Evolutionary conservation across 2,797 vertebrate species (phyloP), one percentile per base, ranked within the genome.

Genomic region (Aphelocoma californica): DNA sequence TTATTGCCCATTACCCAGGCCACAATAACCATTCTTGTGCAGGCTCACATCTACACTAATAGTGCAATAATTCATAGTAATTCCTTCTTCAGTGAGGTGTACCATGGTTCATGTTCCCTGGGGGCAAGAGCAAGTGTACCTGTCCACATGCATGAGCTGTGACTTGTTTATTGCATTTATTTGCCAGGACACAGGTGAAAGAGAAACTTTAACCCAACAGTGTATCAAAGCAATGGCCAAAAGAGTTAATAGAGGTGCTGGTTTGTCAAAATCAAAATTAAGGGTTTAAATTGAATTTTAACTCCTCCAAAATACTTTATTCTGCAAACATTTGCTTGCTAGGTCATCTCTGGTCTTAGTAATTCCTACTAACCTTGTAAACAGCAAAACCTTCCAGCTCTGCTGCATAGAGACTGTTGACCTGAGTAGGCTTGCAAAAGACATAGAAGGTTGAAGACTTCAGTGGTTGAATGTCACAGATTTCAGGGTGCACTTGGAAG

Each of bases 321-420:
- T 5, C 19, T 72, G 40, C n/a, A 50, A 83, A 70, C 18, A 79
- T 25, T 12, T 36, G 40, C 14, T 75, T 74, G 48, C 29, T 64
- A 83, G 38, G n/a, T 44, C 13, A 66, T 77, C 40, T 79, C n/a
- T 44, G 14, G 10, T n/a, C 25, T 73, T 75, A 62, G 23, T 56
- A 75, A 82, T 53, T 74, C 12, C 31, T 81, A 96, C 97, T 86
- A 61, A 99, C 99, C 98, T 99, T 98, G 80, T 98, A 98, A 58
- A 97, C 90, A 36, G 98, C 98, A 44, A 99, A 99, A 88, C 98
- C 99, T 97, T 99, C 99, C 2, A 99, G 98, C 78, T 99, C 98
- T 3, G 94, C 98, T 20, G 97, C 97, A 3, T 98, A 98, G 66
- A 99, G 95, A 60, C 92, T 93, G 92, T 99, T 98, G 56, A 95